phyloP scores from a whole-genome alignment of 2,797 vertebrate genomes.

The Nannoperca obscura region DNA sequence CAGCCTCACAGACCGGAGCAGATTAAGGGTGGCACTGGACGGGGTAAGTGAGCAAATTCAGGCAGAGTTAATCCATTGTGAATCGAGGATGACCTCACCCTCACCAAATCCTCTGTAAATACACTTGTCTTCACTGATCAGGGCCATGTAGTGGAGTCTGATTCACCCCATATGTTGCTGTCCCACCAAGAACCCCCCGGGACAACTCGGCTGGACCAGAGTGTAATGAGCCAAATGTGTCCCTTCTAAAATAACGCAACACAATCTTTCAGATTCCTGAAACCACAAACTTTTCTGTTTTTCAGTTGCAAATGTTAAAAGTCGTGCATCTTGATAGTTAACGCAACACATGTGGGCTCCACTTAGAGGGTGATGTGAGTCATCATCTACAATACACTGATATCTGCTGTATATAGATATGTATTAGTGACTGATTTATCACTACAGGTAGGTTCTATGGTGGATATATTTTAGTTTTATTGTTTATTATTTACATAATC shows the following conservation, averaged over 20 bases:
- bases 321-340: background rate
- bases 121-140: constrained; percentile 53
- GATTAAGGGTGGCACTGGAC: constrained; percentile 1
- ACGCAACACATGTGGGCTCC: background rate
- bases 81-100: constrained; percentile 59
- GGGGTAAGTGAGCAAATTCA: constrained; percentile 39
- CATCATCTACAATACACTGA: background rate
- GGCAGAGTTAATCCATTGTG: constrained; percentile 54
- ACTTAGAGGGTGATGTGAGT: too few relatives aligned
- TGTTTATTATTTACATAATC: background rate
- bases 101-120: constrained; percentile 59
- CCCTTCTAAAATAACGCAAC: background rate
- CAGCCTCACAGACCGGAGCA: background rate
- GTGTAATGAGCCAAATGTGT: background rate
- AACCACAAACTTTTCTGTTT: background rate
- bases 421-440: background rate
- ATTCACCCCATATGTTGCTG: constrained; percentile 46
- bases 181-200: background rate
- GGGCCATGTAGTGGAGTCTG: constrained; percentile 6
- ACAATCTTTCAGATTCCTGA: background rate
- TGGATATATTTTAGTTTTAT: too few relatives aligned
- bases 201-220: background rate
- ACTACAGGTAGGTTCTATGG: background rate
- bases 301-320: rapidly evolving
- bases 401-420: background rate